These are phyloP conservation scores for Chaetodon trifascialis DNA, from an alignment of 2,113 vertebrate genomes.

Conservation along the genomic window DNA sequence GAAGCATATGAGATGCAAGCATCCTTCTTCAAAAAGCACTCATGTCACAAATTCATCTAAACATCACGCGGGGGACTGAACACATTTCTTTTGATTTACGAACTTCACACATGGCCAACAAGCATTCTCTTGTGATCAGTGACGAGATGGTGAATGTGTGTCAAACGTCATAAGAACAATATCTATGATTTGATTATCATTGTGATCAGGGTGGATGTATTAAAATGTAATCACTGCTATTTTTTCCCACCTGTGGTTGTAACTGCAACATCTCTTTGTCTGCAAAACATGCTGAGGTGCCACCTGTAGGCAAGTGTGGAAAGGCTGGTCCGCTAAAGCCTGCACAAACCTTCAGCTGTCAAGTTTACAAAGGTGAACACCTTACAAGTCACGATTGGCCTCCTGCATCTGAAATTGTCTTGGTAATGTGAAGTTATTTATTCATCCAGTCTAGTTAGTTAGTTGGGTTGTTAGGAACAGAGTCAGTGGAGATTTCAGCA, in stretches of 20 bases:
- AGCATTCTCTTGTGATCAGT: neutral
- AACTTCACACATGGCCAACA: neutral
- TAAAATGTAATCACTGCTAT: neutral
- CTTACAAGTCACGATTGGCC: neutral
- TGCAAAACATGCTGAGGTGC: neutral
- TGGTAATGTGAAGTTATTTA: neutral
- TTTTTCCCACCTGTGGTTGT: neutral
- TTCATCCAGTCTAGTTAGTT: neutral
- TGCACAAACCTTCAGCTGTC: neutral
- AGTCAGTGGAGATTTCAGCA: conserved; percentile 43
- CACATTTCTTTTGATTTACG: neutral
- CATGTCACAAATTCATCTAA: neutral
- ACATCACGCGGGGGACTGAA: neutral
- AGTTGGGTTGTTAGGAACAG: neutral
- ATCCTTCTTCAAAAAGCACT: neutral
- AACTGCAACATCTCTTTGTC: neutral
- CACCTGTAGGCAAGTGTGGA: neutral
- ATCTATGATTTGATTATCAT: neutral
- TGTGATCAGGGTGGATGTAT: neutral
- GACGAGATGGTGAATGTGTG: neutral
- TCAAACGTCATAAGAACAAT: neutral
- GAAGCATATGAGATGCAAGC: neutral
- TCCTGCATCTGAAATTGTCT: neutral
- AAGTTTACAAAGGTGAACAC: neutral
- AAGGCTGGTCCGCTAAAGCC: neutral